Evolutionary conservation across 1,140 invertebrate species (phyloP).

Genomic region (Holotrichia oblita): DNA sequence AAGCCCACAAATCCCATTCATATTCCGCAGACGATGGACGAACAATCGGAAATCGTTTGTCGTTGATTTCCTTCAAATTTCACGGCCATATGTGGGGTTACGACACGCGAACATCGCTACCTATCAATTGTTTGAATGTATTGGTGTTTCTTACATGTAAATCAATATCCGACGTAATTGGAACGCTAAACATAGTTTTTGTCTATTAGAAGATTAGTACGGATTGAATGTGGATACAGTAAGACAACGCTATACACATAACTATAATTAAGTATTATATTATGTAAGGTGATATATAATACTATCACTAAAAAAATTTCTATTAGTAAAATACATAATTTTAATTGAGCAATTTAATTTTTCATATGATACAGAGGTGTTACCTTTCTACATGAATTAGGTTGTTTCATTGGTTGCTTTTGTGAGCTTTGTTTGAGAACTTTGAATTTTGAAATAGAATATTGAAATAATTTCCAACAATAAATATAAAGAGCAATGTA

Average conservation of each 20-base stretch:
- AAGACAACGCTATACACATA: too few relatives aligned
- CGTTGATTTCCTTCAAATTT: background rate
- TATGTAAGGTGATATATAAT: background rate
- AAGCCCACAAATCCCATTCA: background rate
- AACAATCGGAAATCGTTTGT: conserved; percentile 13
- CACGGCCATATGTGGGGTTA: conserved; percentile 4
- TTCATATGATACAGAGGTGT: too few relatives aligned
- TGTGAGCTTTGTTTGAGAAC: too few relatives aligned
- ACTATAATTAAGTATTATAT: background rate
- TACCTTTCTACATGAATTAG: too few relatives aligned
- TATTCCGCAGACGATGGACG: background rate
- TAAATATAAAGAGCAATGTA: too few relatives aligned
- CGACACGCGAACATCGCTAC: conserved; percentile 15
- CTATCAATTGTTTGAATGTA: conserved; percentile 19
- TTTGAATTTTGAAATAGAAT: too few relatives aligned
- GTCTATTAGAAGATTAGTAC: background rate
- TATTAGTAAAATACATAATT: too few relatives aligned
- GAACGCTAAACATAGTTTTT: background rate
- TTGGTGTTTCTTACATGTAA: background rate
- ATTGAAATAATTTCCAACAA: too few relatives aligned
- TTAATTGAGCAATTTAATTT: too few relatives aligned
- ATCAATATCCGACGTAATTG: conserved; percentile 18
- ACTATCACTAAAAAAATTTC: background rate
- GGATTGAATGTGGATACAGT: background rate
- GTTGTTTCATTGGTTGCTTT: too few relatives aligned